Conservation (phyloP, 53 echinoderm and acorn worm species). For the Hippasteria phrygiana region DNA sequence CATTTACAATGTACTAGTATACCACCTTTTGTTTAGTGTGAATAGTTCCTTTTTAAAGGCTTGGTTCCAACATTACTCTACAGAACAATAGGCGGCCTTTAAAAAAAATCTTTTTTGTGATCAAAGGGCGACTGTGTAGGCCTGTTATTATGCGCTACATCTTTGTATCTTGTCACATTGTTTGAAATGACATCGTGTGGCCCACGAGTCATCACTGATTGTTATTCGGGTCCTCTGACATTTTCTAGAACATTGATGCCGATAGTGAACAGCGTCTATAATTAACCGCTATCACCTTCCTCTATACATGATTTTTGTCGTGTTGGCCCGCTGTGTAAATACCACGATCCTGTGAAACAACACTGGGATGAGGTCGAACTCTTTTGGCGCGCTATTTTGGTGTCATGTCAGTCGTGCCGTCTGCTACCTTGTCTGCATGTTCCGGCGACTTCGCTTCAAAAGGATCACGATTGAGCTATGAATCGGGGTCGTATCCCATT, state of each 20-base stretch:
- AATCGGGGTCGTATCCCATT: not conserved
- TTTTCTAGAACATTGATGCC: slow-evolving; percentile 7
- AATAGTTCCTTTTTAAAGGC: no score
- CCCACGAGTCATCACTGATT: not conserved
- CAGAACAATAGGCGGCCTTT: not conserved
- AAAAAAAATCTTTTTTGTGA: not conserved
- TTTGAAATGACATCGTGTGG: not conserved
- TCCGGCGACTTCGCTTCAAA: no score
- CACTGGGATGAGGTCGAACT: not conserved
- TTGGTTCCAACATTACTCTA: no score
- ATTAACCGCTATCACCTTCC: not conserved
- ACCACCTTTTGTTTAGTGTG: no score
- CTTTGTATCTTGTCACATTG: not conserved
- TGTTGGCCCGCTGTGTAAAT: not conserved
- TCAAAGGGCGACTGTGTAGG: not conserved
- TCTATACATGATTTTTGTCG: not conserved
- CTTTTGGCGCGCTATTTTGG: slow-evolving; percentile 1
- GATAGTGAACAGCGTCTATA: not conserved
- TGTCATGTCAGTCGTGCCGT: not conserved
- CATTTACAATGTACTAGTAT: no score
- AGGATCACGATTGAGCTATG: not conserved
- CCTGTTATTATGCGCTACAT: not conserved
- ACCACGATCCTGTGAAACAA: not conserved
- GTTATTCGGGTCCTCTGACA: not conserved
- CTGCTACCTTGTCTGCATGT: no score